Conservation (phyloP, 2,888 invertebrate species). For the Achlya flavicornis region DNA sequence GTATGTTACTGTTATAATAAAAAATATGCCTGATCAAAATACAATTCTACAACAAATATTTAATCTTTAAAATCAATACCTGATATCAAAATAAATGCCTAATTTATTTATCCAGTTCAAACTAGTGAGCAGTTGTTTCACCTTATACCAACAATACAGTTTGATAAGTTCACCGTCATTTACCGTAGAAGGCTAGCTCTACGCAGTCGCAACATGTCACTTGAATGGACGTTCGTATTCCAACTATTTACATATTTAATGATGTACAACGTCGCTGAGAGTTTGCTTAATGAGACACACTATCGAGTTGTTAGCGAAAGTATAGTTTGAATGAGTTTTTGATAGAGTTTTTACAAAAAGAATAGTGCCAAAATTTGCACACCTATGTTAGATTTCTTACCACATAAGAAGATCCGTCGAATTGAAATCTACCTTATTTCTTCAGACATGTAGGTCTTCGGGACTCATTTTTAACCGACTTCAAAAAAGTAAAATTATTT, state of each 20-base stretch:
- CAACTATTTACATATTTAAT: slow-evolving; percentile 81
- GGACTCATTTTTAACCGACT: no score
- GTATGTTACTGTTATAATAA: no score
- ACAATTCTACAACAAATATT: no score
- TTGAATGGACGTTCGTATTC: slow-evolving; percentile 76
- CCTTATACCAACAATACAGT: slow-evolving; percentile 3
- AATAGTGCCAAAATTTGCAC: no score
- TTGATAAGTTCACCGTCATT: slow-evolving; percentile 18
- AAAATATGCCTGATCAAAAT: no score
- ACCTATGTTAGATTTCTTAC: no score
- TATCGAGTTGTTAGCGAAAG: slow-evolving; percentile 55
- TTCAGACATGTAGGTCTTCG: no score
- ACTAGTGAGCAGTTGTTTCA: neutral
- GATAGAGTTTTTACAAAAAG: neutral
- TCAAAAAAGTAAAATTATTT: no score
- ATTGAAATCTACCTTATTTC: no score
- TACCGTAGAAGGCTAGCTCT: slow-evolving; percentile 55
- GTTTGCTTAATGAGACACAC: slow-evolving; percentile 74
- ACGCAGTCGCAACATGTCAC: slow-evolving; percentile 70
- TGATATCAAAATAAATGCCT: no score
- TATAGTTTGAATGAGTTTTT: slow-evolving; percentile 13
- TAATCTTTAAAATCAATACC: no score
- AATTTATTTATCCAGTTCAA: slow-evolving; percentile 3
- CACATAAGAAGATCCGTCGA: no score
- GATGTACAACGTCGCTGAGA: slow-evolving; percentile 67